Conservation (phyloP, 2,113 vertebrate species). For the Pogona vitticeps region DNA sequence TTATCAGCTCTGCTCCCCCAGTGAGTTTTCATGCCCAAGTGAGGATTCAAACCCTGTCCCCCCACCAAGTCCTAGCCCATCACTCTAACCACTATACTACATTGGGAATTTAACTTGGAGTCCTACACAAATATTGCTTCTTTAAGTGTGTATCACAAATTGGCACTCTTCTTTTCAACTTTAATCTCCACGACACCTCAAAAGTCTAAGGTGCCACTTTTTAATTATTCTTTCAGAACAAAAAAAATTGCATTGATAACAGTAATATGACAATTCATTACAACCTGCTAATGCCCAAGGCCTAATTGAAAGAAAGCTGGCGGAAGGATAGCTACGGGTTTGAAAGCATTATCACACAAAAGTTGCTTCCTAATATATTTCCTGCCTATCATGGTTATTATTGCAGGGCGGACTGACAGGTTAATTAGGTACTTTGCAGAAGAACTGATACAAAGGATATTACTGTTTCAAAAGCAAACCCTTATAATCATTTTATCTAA, state of each 20-base stretch:
- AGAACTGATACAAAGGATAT: slow-evolving; percentile 78
- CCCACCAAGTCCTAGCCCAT: no score
- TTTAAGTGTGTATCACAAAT: slow-evolving; percentile 38
- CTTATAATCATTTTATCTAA: slow-evolving; percentile 77
- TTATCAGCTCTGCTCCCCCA: no score
- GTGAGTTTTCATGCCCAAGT: no score
- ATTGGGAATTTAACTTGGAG: slow-evolving; percentile 25
- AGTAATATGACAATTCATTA: slow-evolving; percentile 76
- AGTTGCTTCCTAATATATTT: slow-evolving; percentile 77
- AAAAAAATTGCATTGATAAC: slow-evolving; percentile 69
- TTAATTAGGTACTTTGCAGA: slow-evolving; percentile 79
- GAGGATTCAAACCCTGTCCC: no score
- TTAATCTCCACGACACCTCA: slow-evolving; percentile 24
- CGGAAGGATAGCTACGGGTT: slow-evolving; percentile 73
- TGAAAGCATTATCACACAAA: slow-evolving; percentile 67
- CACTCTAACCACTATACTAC: no score
- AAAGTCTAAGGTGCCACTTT: slow-evolving; percentile 56
- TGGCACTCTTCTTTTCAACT: slow-evolving; percentile 38
- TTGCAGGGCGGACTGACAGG: slow-evolving; percentile 79
- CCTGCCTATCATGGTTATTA: slow-evolving; percentile 78
- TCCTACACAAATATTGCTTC: slow-evolving; percentile 19
- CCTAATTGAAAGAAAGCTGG: slow-evolving; percentile 77
- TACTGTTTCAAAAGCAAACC: slow-evolving; percentile 79
- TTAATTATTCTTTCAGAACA: slow-evolving; percentile 63
- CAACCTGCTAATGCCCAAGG: slow-evolving; percentile 62